A percentile compares a stretch with the other conserved stretches of the same genome.
phyloP scores from a whole-genome alignment of 2,888 invertebrate species.

The Temnothorax ravouxi region DNA sequence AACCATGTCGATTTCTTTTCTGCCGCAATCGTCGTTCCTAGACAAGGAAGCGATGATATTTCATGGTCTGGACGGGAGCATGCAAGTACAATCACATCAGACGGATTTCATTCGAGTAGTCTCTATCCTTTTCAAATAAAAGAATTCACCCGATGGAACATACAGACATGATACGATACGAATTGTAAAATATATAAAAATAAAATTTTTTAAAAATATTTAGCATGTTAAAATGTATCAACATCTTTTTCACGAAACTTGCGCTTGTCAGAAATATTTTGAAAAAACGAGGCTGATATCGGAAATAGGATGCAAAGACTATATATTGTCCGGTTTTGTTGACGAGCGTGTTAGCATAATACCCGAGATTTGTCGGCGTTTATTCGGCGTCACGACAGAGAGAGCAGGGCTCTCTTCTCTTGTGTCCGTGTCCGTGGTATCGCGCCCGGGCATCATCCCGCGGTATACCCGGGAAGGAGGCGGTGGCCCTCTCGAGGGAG shows the following conservation, averaged over 20 bases:
- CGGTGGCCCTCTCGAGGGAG: constrained; percentile 80
- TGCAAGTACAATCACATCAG: not conserved
- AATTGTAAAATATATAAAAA: not conserved
- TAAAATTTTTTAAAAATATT: not conserved
- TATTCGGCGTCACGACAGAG: constrained; percentile 31
- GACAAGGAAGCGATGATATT: constrained; percentile 20
- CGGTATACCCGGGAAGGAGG: constrained; percentile 74
- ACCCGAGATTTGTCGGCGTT: constrained; percentile 34
- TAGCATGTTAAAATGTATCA: not conserved
- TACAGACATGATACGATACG: not conserved
- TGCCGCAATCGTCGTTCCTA: constrained; percentile 31
- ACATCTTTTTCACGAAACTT: no score
- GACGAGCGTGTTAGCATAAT: constrained; percentile 68
- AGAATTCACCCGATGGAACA: not conserved
- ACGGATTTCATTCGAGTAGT: not conserved
- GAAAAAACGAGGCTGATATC: not conserved
- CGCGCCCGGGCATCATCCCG: constrained; percentile 67
- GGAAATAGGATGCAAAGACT: not conserved
- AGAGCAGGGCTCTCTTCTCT: constrained; percentile 16
- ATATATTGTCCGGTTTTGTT: constrained; percentile 55
- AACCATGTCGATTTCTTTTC: constrained; percentile 67
- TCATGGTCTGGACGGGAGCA: not conserved
- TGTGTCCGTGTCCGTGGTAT: constrained; percentile 60
- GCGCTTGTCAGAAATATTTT: not conserved
- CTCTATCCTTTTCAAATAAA: not conserved